Evolutionary conservation across 2,113 vertebrate species (phyloP).

Genomic region (Odobenus rosmarus): DNA sequence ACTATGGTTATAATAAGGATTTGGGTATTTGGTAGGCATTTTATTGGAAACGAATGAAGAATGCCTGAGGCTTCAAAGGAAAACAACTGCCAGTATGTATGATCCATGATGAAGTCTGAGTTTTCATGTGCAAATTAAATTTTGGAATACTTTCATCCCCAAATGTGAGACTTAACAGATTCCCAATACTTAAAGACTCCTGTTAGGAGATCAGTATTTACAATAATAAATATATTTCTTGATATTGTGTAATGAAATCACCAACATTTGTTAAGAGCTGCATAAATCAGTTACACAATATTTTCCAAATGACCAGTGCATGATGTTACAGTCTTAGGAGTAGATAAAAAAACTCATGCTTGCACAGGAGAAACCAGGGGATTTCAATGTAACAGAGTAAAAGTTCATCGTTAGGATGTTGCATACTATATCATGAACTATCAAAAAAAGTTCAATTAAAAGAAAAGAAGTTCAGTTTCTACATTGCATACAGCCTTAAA

Average conservation of each 20-base stretch:
- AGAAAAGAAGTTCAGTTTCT: neutral
- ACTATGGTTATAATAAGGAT: neutral
- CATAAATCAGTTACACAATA: neutral
- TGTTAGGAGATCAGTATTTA: neutral
- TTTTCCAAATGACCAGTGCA: neutral
- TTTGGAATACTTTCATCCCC: neutral
- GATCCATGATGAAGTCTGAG: neutral
- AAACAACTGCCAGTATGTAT: neutral
- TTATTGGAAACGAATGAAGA: neutral
- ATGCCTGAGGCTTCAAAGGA: neutral
- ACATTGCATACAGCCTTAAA: neutral
- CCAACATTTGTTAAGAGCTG: neutral
- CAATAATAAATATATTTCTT: neutral
- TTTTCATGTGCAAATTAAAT: conserved; percentile 20
- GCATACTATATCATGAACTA: neutral
- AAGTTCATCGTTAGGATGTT: neutral
- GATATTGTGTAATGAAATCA: neutral
- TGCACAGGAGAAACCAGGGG: neutral
- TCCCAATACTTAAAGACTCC: neutral
- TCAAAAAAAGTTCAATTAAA: neutral
- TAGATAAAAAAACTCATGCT: neutral
- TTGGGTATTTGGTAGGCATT: neutral
- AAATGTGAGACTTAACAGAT: neutral
- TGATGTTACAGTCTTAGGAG: neutral
- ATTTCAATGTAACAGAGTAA: neutral